Percentiles rank a stretch among this genome's conserved stretches.
These are phyloP conservation scores for Nanger granti DNA, from an alignment of 2,113 vertebrate species.

Conservation along the genomic window DNA sequence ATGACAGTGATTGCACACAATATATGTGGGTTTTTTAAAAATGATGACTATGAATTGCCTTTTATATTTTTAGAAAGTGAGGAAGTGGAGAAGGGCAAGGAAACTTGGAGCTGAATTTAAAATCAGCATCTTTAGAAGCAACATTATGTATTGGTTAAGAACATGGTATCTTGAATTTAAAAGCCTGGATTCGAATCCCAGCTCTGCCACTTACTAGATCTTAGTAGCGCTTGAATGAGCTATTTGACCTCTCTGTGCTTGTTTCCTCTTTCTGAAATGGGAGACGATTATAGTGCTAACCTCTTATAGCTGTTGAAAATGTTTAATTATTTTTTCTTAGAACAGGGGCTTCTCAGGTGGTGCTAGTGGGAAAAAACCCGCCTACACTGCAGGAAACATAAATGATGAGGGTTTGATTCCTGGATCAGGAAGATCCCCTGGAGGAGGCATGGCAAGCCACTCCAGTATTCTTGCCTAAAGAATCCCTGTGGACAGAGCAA, in stretches of 20 bases:
- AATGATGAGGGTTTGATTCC: neutral
- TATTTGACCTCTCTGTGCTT: neutral
- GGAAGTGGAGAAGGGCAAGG: neutral
- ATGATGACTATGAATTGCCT: neutral
- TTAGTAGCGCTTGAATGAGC: slow-evolving; percentile 15
- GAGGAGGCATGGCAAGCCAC: neutral
- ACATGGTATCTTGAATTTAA: neutral
- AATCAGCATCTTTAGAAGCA: neutral
- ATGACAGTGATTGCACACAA: neutral
- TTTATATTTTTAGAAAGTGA: slow-evolving; percentile 3
- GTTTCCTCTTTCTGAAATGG: neutral
- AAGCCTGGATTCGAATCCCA: slow-evolving; percentile 5
- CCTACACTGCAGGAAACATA: neutral
- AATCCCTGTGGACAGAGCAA: neutral
- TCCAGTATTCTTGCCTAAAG: neutral
- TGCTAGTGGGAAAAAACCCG: fast-evolving
- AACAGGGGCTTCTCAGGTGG: neutral
- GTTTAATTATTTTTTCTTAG: slow-evolving; percentile 10
- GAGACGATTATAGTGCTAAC: neutral
- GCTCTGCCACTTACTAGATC: neutral
- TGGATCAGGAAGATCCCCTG: neutral
- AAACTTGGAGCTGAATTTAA: neutral
- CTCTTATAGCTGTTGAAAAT: neutral
- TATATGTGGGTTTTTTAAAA: neutral
- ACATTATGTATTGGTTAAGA: neutral